Evolutionary conservation across 2,888 invertebrate genomes (phyloP).

Genomic region (Coelogynopora nodosa): DNA sequence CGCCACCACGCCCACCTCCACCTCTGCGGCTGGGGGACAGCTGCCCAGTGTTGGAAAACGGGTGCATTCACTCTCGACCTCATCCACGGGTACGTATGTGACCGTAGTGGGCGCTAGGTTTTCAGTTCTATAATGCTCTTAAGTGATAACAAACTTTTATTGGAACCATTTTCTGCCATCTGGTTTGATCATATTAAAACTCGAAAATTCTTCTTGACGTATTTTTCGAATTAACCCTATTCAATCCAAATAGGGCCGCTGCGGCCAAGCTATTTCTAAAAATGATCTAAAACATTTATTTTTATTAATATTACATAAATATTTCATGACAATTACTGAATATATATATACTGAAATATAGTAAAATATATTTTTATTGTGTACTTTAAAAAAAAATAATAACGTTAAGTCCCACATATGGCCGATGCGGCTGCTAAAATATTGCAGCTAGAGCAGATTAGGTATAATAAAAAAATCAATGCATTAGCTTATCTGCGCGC

Average conservation of each 20-base stretch:
- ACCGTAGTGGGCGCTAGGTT: no score
- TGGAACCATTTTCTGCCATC: no score
- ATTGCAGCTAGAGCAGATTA: conserved; percentile 21
- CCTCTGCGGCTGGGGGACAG: neutral
- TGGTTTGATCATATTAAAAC: no score
- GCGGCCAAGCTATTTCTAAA: neutral
- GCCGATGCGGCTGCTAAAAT: conserved; percentile 15
- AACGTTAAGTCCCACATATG: neutral
- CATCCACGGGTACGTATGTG: neutral
- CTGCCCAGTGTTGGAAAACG: neutral
- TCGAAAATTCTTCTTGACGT: no score
- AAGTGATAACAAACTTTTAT: no score
- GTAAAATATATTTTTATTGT: conserved; percentile 26
- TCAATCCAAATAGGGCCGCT: no score
- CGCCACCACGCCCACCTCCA: neutral
- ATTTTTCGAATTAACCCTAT: no score
- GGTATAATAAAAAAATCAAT: neutral
- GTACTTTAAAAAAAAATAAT: neutral
- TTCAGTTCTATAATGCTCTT: no score
- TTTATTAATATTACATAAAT: conserved; percentile 1
- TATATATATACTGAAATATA: conserved; percentile 20
- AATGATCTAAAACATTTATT: conserved; percentile 17
- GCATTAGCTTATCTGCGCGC: conserved; percentile 8
- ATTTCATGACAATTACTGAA: conserved; percentile 11
- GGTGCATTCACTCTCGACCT: neutral